Percentiles rank a stretch among this genome's conserved stretches.
Conservation (phyloP, 53 echinoderm and acorn worm genomes). For the Holothuria scabra region DNA sequence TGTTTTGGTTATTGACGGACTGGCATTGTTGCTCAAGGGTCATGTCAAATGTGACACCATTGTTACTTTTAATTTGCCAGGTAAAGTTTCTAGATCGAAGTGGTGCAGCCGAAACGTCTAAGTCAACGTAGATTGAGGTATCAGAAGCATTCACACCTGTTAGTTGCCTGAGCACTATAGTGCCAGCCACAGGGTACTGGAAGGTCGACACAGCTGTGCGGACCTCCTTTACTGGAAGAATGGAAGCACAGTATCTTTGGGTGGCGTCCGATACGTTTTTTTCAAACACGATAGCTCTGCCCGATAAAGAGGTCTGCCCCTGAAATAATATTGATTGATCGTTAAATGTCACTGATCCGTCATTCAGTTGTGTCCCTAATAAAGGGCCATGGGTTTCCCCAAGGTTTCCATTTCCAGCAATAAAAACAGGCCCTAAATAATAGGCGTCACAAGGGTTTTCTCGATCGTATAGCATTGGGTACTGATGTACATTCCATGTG, state of each 20-base stretch:
- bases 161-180: conserved; percentile 84
- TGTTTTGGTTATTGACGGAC: conserved; percentile 29
- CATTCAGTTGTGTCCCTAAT: conserved; percentile 1
- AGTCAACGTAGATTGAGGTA: conserved; percentile 79
- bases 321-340: conserved; percentile 50
- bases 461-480: conserved; percentile 90
- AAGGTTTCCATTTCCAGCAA: conserved; percentile 42
- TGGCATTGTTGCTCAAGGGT: conserved; percentile 63
- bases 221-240: conserved; percentile 61
- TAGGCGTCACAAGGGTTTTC: conserved; percentile 62
- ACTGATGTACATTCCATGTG: conserved; percentile 72
- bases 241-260: conserved; percentile 69
- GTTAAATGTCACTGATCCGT: conserved; percentile 19
- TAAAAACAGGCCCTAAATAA: conserved; percentile 62
- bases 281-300: conserved; percentile 73
- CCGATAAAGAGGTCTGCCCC: conserved; percentile 67
- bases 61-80: conserved; percentile 77
- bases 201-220: conserved; percentile 87
- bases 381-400: conserved; percentile 40
- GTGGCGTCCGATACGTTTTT: conserved; percentile 6
- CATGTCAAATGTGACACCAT: conserved; percentile 61
- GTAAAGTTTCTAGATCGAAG: conserved; percentile 47
- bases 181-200: conserved; percentile 82
- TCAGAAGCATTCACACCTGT: background rate
- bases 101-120: conserved; percentile 72